Conservation (phyloP, 2,113 vertebrate species). For the Oreochromis spilurus region DNA sequence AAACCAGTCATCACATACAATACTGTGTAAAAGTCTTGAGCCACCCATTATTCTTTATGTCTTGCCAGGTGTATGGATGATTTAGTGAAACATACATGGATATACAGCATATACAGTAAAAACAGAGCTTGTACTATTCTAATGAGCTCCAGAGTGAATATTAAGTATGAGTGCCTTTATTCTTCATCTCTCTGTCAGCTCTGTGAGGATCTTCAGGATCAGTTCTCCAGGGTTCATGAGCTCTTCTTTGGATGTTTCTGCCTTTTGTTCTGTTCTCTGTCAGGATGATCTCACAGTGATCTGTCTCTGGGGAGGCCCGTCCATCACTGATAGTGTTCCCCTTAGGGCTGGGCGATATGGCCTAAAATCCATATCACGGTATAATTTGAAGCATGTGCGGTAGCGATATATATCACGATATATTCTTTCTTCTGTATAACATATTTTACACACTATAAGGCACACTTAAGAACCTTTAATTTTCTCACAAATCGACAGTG, state of each 20-base stretch:
- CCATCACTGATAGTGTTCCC: background rate
- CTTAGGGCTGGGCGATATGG: background rate
- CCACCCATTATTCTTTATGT: background rate
- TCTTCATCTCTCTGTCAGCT: background rate
- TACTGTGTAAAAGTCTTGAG: background rate
- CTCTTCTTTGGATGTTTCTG: background rate
- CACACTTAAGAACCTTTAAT: too few species aligned
- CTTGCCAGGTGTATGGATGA: background rate
- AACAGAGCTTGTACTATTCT: background rate
- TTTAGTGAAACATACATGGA: background rate
- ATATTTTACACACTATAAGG: too few species aligned
- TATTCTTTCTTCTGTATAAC: too few species aligned
- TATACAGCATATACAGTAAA: background rate
- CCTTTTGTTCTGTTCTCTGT: background rate
- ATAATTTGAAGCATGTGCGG: too few species aligned
- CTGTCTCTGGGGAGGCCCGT: background rate
- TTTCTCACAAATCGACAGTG: too few species aligned
- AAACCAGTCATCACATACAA: accelerated
- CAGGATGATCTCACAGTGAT: background rate
- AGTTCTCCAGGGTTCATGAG: background rate
- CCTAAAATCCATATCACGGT: too few species aligned
- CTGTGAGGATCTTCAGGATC: background rate
- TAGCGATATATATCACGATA: too few species aligned
- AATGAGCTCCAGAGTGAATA: background rate
- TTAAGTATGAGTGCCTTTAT: background rate